phyloP scores from a whole-genome alignment of 2,113 vertebrate genomes.

The Psammodynastes pulverulentus region DNA sequence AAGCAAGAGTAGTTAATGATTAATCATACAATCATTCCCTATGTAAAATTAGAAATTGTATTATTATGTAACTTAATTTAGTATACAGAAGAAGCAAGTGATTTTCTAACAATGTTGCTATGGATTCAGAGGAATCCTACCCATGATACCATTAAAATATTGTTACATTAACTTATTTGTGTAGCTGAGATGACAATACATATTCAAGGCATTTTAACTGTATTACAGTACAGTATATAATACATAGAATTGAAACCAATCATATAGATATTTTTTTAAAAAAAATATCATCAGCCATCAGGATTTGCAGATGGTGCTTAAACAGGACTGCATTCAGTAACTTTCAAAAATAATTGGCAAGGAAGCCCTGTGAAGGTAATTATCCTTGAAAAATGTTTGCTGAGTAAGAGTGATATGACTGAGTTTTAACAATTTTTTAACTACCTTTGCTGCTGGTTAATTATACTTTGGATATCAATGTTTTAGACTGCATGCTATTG shows the following conservation, averaged over 20 bases:
- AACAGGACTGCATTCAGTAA: not conserved
- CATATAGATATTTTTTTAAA: not conserved
- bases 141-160: not conserved
- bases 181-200: not conserved
- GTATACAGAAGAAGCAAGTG: not conserved
- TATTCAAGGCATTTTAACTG: not conserved
- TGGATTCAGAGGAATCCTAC: not conserved
- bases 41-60: not conserved
- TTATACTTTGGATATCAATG: not conserved
- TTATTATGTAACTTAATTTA: not conserved
- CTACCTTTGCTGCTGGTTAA: not conserved
- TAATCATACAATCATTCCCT: not conserved
- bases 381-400: not conserved
- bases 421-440: not conserved
- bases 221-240: not conserved
- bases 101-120: not conserved
- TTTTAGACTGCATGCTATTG: not conserved
- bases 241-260: not conserved
- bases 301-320: not conserved
- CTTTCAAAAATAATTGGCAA: not conserved
- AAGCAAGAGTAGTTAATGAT: not conserved
- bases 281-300: not conserved
- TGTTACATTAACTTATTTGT: not conserved
- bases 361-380: not conserved
- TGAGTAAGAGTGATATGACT: not conserved